Conservation (phyloP, 2,797 vertebrate species). For the Glyptemys insculpta region DNA sequence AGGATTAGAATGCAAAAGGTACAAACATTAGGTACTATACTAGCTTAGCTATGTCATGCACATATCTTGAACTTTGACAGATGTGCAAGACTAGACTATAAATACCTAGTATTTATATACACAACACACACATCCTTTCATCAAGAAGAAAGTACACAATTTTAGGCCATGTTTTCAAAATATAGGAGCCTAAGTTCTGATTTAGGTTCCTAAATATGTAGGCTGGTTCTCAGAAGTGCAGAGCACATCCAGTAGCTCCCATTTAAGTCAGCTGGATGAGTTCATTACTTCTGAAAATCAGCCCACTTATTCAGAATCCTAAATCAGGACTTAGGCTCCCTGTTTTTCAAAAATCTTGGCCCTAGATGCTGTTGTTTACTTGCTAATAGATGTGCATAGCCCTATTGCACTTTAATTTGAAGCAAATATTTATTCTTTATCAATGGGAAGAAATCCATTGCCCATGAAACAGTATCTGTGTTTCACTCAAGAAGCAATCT, state of each 20-base stretch:
- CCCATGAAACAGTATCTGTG: neutral
- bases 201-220: neutral
- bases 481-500: neutral
- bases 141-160: neutral
- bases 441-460: neutral
- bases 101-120: neutral
- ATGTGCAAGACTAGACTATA: neutral
- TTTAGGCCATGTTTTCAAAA: neutral
- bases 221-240: neutral
- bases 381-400: neutral
- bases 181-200: neutral
- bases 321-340: neutral
- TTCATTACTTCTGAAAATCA: neutral
- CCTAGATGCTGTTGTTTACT: neutral
- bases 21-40: neutral
- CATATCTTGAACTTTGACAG: neutral
- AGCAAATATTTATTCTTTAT: neutral
- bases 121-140: rapidly evolving
- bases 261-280: neutral
- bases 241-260: neutral
- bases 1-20: neutral
- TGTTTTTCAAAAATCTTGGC: neutral
- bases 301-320: neutral
- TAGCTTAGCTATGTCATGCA: neutral
- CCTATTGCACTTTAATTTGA: neutral